Evolutionary conservation across 1,140 invertebrate genomes (phyloP), one percentile per base, ranked within the genome.

Genomic region (Drosophila bocqueti): DNA sequence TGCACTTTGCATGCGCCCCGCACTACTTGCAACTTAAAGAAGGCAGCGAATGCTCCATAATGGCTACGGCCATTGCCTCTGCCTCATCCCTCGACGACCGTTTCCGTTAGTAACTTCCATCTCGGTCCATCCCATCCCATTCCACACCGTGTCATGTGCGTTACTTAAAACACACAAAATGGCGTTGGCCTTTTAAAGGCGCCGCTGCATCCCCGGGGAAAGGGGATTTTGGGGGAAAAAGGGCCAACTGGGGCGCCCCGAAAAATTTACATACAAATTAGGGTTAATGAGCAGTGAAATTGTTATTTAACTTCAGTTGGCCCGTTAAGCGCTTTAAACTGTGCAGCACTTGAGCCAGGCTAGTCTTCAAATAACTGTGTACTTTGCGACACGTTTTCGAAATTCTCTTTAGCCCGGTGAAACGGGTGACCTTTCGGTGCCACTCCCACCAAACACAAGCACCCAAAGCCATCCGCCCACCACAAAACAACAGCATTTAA

Each of bases 231-330:
- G 21, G 26, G 29, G 34, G 10, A 15, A 67, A 47, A 63, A 46
- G 60, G 58, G 55, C 69, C 71, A 71, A 69, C 80, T 77, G 62
- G 81, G 78, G 71, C 72, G 61, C 29, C 75, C 71, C 78, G 64
- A 65, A 74, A 90, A 90, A 90, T 90, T 90, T 90, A 85, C 85
- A 90, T 90, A 90, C 85, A 90, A 90, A 90, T 90, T 90, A 90
- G 85, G 85, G 85, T 90, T 90, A 90, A 90, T 90, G 85, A 90
- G 85, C 85, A 90, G 85, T 90, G 85, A 90, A 90, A 90, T 90
- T 90, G 85, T 90, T 90, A 90, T 90, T 90, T 90, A 90, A 90
- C 85, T 82, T 90, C 79, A 79, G 71, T 81, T 90, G 81, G 81
- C 75, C 78, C 76, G 82, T 90, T 90, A 79, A 84, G 71, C 76